A percentile compares a stretch with the other conserved stretches of the same genome.
Conservation (phyloP, 2,113 vertebrate genomes). For the Calcarius ornatus region DNA sequence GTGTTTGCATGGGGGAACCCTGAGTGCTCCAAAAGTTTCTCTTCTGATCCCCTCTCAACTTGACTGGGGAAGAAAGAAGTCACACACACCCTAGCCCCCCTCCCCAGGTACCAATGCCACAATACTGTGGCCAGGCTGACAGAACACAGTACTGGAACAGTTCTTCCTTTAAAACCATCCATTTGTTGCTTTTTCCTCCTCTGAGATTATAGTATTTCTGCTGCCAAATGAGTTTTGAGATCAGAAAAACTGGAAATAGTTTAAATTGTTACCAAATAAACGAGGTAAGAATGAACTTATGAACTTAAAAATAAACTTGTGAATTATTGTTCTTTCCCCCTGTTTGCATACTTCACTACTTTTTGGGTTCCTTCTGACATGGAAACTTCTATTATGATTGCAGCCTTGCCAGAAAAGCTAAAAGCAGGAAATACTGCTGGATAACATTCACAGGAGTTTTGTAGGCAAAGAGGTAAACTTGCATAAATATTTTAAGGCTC, state of each 20-base stretch:
- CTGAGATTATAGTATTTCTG: background rate
- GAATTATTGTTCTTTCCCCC: background rate
- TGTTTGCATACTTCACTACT: background rate
- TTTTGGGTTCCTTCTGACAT: background rate
- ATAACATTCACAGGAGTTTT: background rate
- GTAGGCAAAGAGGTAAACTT: background rate
- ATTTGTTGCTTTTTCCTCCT: too few relatives aligned
- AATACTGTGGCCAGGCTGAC: background rate
- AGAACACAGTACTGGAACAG: background rate
- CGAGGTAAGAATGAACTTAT: background rate
- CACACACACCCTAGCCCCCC: fast-evolving
- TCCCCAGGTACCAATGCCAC: background rate
- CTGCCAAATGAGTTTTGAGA: background rate
- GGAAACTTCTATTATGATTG: background rate
- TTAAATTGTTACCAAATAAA: background rate
- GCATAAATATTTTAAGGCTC: background rate
- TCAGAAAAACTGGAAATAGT: background rate
- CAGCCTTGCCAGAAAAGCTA: background rate
- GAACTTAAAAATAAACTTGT: background rate
- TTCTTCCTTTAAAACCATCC: background rate
- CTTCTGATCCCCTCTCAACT: background rate
- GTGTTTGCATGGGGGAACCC: background rate
- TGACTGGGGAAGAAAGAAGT: background rate
- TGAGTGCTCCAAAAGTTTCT: background rate
- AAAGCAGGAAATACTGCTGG: background rate